A percentile compares a stretch with the other conserved stretches of the same genome.
Evolutionary conservation across 2,113 vertebrate genomes (phyloP).

Genomic region (Calyptomena viridis): DNA sequence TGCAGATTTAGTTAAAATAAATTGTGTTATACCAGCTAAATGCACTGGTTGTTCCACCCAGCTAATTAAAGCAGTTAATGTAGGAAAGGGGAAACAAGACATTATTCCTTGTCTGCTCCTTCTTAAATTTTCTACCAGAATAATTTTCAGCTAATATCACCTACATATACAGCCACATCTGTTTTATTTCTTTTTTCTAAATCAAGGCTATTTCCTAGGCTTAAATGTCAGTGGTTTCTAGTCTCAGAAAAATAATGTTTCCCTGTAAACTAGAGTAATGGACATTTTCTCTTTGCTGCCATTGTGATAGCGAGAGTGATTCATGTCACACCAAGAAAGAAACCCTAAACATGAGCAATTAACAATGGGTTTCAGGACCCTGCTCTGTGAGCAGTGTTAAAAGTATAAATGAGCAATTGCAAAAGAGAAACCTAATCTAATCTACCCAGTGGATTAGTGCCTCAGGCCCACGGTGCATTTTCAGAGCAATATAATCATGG

Average conservation of each 20-base stretch:
- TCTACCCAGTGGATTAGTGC: background rate
- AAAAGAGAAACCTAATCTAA: conserved; percentile 10
- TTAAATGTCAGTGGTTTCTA: conserved; percentile 17
- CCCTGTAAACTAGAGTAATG: background rate
- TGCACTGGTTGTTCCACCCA: background rate
- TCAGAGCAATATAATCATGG: background rate
- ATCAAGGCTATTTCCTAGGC: background rate
- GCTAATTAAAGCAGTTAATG: background rate
- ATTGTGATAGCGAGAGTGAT: conserved; percentile 8
- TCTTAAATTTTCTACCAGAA: background rate
- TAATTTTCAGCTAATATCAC: background rate
- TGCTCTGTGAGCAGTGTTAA: background rate
- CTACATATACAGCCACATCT: background rate
- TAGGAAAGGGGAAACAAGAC: background rate
- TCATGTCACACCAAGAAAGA: background rate
- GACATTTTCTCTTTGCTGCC: background rate
- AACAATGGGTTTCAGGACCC: background rate
- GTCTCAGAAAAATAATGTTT: background rate
- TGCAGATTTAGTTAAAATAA: background rate
- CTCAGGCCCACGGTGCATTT: background rate
- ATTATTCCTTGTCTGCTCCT: background rate
- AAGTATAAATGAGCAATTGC: conserved; percentile 14
- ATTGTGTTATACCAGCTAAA: background rate
- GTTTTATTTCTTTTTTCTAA: conserved; percentile 11
- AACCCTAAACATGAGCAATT: background rate